phyloP scores from a whole-genome alignment of 1,140 invertebrate genomes.

The Chironomus tepperi region DNA sequence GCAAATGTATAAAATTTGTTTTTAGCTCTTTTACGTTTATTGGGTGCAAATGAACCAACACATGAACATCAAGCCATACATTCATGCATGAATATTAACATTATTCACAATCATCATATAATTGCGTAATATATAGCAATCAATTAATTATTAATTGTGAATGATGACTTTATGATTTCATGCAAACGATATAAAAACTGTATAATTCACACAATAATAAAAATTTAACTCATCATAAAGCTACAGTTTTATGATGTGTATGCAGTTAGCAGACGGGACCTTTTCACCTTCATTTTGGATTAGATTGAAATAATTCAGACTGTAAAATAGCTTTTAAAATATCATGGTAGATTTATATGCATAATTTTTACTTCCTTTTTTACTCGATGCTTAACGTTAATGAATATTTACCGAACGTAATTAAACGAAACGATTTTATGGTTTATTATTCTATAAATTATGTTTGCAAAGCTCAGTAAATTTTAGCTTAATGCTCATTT shows the following conservation, averaged over 20 bases:
- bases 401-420: background rate
- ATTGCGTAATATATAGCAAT: background rate
- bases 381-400: background rate
- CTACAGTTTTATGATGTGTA: too few relatives aligned
- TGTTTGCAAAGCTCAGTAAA: background rate
- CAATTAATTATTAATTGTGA: constrained; percentile 14
- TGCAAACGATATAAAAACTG: background rate
- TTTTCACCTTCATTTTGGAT: too few relatives aligned
- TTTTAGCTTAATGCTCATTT: background rate
- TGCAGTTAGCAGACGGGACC: too few relatives aligned
- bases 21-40: too few relatives aligned
- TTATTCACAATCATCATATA: background rate
- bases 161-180: constrained; percentile 2
- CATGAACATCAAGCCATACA: background rate
- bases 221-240: too few relatives aligned
- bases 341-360: background rate
- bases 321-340: too few relatives aligned
- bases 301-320: too few relatives aligned
- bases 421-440: background rate
- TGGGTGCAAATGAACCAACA: too few relatives aligned
- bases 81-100: background rate
- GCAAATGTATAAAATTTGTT: too few relatives aligned
- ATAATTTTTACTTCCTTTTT: too few relatives aligned
- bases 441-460: background rate
- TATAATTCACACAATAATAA: too few relatives aligned